Conservation (phyloP, 2,797 vertebrate species). For the Eulemur rubriventer region DNA sequence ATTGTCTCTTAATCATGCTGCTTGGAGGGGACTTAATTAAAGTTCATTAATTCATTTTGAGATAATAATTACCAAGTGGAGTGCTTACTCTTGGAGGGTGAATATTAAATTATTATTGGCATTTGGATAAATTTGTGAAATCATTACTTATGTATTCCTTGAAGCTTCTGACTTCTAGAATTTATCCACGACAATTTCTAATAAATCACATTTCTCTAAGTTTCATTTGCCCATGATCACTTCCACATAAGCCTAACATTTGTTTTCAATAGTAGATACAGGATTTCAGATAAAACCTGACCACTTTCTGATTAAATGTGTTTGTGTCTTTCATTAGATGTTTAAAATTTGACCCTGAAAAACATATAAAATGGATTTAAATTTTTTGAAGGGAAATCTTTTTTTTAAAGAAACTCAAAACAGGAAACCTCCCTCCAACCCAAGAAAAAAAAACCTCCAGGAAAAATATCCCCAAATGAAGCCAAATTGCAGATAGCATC, state of each 20-base stretch:
- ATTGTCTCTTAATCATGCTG: constrained; percentile 64
- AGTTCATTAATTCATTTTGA: constrained; percentile 62
- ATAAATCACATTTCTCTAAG: constrained; percentile 21
- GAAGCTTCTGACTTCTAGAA: constrained; percentile 44
- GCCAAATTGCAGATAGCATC: not conserved
- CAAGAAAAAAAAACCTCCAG: not conserved
- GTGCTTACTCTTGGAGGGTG: constrained; percentile 45
- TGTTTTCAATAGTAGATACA: constrained; percentile 7
- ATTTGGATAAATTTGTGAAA: constrained; percentile 48
- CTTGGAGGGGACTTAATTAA: constrained; percentile 59
- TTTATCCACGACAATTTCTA: constrained; percentile 31
- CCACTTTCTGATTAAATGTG: constrained; percentile 18
- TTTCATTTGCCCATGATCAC: constrained; percentile 38
- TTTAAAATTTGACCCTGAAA: constrained; percentile 20
- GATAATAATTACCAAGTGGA: constrained; percentile 56
- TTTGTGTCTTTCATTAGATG: constrained; percentile 47
- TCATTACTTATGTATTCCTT: constrained; percentile 11
- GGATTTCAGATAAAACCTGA: constrained; percentile 48
- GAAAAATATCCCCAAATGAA: constrained; percentile 28
- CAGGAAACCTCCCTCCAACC: not conserved
- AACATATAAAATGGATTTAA: not conserved
- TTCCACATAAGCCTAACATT: constrained; percentile 33
- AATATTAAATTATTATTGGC: constrained; percentile 55
- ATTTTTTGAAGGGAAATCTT: not conserved
- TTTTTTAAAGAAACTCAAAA: constrained; percentile 36